phyloP scores from a whole-genome alignment of 2,113 vertebrate genomes.

The Poeciliopsis retropinna region DNA sequence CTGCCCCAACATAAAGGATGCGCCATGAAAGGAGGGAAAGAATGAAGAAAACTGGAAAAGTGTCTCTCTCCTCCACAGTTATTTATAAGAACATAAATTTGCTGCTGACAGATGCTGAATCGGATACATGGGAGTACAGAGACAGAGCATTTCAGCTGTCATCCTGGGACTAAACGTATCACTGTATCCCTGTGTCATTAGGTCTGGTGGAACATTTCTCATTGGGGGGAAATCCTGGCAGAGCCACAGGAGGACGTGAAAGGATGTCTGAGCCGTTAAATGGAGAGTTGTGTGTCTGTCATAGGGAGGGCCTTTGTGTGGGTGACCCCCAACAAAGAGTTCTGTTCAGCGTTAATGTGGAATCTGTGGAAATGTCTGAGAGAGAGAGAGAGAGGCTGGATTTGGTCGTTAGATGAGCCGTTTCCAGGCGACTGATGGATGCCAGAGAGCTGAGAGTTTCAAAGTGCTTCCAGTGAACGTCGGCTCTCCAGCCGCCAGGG shows the following conservation, averaged over 20 bases:
- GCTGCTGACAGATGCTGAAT: slow-evolving; percentile 3
- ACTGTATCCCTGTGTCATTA: slow-evolving; percentile 36
- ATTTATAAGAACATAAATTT: not conserved
- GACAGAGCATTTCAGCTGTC: slow-evolving; percentile 29
- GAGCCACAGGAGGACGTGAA: slow-evolving; percentile 45
- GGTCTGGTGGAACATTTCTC: slow-evolving; percentile 35
- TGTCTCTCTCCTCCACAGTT: not conserved
- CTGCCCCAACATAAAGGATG: not conserved
- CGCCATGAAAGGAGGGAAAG: not conserved
- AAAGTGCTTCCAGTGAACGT: not conserved
- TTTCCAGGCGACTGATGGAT: slow-evolving; percentile 11
- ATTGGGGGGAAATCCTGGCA: slow-evolving; percentile 43
- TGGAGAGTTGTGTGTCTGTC: slow-evolving; percentile 51
- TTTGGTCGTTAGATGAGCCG: slow-evolving; percentile 1
- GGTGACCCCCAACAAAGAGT: slow-evolving; percentile 40
- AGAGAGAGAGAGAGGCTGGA: not conserved
- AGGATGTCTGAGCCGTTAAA: slow-evolving; percentile 44
- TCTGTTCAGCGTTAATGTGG: slow-evolving; percentile 61
- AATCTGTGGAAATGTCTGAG: slow-evolving; percentile 50
- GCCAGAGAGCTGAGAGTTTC: not conserved
- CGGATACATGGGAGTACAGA: not conserved
- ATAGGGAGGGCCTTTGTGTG: slow-evolving; percentile 61
- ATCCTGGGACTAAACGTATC: slow-evolving; percentile 13
- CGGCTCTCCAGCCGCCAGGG: not conserved
- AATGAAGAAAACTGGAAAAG: not conserved